Evolutionary conservation across 2,888 invertebrate genomes (phyloP).

Genomic region (Drosophila kanekoi): DNA sequence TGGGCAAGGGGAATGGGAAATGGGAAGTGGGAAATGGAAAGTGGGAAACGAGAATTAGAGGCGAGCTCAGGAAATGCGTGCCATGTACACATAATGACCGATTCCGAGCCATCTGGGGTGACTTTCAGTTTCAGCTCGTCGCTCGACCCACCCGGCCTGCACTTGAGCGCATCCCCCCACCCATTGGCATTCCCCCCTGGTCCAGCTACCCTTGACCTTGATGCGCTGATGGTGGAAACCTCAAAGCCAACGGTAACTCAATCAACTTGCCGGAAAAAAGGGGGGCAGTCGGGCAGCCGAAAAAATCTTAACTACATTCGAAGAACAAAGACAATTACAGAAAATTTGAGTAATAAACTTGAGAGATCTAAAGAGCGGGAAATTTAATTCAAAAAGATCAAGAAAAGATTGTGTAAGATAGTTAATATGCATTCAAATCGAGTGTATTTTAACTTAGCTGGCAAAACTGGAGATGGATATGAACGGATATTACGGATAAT

Average conservation of each 20-base stretch:
- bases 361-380: neutral
- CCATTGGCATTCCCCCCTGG: conserved; percentile 4
- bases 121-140: conserved; percentile 14
- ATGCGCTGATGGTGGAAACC: conserved; percentile 54
- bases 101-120: conserved; percentile 39
- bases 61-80: conserved; percentile 52
- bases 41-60: conserved; percentile 9
- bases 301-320: conserved; percentile 17
- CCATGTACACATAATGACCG: conserved; percentile 45
- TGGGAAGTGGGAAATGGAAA: conserved; percentile 2
- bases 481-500: no score
- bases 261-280: conserved; percentile 33
- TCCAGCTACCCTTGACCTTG: conserved; percentile 45
- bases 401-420: no score
- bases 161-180: neutral
- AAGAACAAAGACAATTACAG: neutral
- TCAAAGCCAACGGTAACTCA: conserved; percentile 46
- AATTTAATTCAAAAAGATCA: neutral
- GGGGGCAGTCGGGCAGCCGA: no score
- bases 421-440: no score
- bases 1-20: neutral
- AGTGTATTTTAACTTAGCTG: no score
- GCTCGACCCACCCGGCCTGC: conserved; percentile 13
- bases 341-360: neutral
- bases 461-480: no score